phyloP scores from a whole-genome alignment of 2,113 vertebrate species.

The Sigmodon hispidus region DNA sequence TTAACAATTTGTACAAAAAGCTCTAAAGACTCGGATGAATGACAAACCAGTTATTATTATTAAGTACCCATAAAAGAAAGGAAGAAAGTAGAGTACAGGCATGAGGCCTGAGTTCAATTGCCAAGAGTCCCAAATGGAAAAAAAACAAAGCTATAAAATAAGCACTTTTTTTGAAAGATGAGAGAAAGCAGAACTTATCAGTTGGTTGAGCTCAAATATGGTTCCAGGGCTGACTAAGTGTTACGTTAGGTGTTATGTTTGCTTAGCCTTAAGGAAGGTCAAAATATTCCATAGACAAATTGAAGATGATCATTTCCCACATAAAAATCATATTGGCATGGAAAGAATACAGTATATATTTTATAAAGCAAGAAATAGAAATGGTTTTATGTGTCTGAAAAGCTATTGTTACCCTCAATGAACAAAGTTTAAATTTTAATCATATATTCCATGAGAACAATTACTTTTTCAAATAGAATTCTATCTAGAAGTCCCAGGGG shows the following conservation, averaged over 20 bases:
- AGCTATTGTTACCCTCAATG: not conserved
- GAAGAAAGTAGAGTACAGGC: not conserved
- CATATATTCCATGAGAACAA: not conserved
- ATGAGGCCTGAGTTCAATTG: not conserved
- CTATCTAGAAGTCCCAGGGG: not conserved
- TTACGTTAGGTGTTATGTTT: constrained; percentile 21
- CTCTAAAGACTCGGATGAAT: not conserved
- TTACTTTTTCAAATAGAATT: constrained; percentile 34
- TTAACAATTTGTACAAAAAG: not conserved
- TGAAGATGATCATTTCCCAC: constrained; percentile 19
- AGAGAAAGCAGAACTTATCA: not conserved
- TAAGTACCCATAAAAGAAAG: not conserved
- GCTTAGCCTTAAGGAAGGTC: constrained; percentile 2
- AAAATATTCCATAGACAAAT: constrained; percentile 24
- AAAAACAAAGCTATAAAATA: not conserved
- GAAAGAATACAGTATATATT: not conserved
- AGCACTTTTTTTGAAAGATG: not conserved
- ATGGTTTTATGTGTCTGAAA: not conserved
- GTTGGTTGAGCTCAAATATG: not conserved
- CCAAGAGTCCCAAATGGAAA: not conserved
- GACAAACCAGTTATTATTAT: not conserved
- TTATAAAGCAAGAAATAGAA: not conserved
- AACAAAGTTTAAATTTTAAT: not conserved
- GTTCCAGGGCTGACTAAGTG: not conserved
- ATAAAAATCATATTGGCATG: not conserved